Percentiles rank a stretch among this genome's conserved stretches.
Conservation (phyloP, 2,888 invertebrate species). For the Polyommatus icarus region DNA sequence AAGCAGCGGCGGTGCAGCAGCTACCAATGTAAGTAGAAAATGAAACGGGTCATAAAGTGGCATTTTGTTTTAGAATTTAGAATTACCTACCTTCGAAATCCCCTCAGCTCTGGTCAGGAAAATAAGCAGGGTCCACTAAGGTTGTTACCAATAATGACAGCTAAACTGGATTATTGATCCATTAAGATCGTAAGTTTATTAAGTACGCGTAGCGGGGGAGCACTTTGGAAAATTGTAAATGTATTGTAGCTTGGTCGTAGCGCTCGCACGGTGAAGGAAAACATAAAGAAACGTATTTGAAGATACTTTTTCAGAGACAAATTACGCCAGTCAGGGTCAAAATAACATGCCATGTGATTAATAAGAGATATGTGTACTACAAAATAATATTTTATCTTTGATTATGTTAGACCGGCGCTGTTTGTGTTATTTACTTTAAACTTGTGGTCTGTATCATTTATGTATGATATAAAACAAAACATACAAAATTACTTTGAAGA, state of each 20-base stretch:
- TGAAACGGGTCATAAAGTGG: too few relatives aligned
- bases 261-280: background rate
- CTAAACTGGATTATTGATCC: conserved; percentile 20
- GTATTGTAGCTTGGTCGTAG: background rate
- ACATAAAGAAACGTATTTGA: background rate
- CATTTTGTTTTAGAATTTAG: background rate
- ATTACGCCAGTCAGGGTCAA: too few relatives aligned
- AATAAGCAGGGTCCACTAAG: background rate
- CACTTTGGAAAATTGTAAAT: conserved; percentile 28
- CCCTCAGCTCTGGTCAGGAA: background rate
- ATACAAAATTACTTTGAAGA: too few relatives aligned
- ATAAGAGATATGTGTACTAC: too few relatives aligned
- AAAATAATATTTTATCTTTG: too few relatives aligned
- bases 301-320: background rate
- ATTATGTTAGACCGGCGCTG: too few relatives aligned
- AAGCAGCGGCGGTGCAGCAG: too few relatives aligned
- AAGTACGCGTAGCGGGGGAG: conserved; percentile 23
- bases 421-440: too few relatives aligned
- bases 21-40: too few relatives aligned
- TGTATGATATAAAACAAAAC: too few relatives aligned
- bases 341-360: too few relatives aligned
- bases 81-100: background rate
- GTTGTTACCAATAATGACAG: conserved; percentile 2
- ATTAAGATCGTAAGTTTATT: conserved; percentile 20
- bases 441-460: too few relatives aligned